These are phyloP conservation scores for Leptobrachium leishanense DNA, from an alignment of 2,113 vertebrate genomes.

Conservation along the genomic window DNA sequence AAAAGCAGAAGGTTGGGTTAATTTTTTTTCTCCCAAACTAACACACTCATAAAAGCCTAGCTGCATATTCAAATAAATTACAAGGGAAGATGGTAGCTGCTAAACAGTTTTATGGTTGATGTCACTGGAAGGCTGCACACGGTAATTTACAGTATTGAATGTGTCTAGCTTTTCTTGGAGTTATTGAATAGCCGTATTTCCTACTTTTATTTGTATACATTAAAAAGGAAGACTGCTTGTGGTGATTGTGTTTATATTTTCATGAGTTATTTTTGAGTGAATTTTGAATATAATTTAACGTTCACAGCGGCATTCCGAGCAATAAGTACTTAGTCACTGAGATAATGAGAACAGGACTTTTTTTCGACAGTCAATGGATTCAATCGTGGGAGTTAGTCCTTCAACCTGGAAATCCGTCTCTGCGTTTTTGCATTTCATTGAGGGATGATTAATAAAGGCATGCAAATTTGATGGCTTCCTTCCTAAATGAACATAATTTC, in stretches of 20 bases:
- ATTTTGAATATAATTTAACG: no score
- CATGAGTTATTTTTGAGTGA: no score
- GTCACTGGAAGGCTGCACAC: constrained; percentile 1
- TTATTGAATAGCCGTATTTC: neutral
- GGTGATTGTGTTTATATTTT: neutral
- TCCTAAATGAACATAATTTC: no score
- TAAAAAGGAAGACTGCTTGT: neutral
- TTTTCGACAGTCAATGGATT: no score
- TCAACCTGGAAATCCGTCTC: no score
- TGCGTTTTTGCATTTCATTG: no score
- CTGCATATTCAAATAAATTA: constrained; percentile 24
- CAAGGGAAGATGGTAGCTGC: constrained; percentile 28
- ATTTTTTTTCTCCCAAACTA: constrained; percentile 57
- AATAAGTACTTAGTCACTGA: no score
- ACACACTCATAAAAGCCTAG: constrained; percentile 56
- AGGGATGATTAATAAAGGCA: no score
- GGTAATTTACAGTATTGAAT: constrained; percentile 13
- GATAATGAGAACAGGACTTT: no score
- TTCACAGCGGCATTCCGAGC: no score
- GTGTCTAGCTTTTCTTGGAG: neutral
- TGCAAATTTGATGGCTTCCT: no score
- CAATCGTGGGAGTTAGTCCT: no score
- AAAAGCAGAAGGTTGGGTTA: constrained; percentile 58
- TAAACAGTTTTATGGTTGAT: constrained; percentile 55
- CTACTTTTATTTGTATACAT: constrained; percentile 13